A percentile compares a stretch with the other conserved stretches of the same genome.
Conservation (phyloP, 2,797 vertebrate genomes). For the Hapalemur alaotrensis region DNA sequence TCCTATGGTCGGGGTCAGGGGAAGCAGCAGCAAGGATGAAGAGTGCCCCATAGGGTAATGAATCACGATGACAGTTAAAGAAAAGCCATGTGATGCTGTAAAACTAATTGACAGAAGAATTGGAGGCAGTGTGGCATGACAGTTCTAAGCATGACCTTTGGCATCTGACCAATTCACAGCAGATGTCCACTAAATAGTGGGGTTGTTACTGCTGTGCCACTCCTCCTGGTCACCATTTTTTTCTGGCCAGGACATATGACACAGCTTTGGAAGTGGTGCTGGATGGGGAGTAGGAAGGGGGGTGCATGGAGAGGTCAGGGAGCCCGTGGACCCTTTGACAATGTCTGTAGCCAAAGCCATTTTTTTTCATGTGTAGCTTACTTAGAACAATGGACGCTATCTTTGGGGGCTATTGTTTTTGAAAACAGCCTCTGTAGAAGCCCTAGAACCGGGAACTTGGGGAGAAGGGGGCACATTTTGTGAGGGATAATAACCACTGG, state of each 20-base stretch:
- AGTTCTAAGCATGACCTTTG: background rate
- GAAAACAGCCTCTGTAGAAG: background rate
- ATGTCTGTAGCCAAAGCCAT: background rate
- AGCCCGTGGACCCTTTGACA: background rate
- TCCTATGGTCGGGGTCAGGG: background rate
- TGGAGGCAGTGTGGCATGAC: background rate
- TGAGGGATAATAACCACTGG: background rate
- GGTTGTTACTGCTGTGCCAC: background rate
- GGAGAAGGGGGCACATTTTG: background rate
- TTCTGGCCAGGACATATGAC: background rate
- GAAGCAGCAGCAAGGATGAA: background rate
- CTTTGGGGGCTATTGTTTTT: background rate
- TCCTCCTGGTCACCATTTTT: background rate
- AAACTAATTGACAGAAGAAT: background rate
- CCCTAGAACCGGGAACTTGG: background rate
- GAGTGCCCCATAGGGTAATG: background rate
- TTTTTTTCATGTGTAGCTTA: background rate
- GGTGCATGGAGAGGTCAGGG: background rate
- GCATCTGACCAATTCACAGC: background rate
- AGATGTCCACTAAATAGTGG: background rate
- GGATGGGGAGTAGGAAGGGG: background rate
- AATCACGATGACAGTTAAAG: background rate
- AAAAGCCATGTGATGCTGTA: background rate
- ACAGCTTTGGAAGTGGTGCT: background rate
- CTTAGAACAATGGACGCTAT: background rate